phyloP scores from a whole-genome alignment of 2,113 vertebrate genomes.

The Capra hircus region DNA sequence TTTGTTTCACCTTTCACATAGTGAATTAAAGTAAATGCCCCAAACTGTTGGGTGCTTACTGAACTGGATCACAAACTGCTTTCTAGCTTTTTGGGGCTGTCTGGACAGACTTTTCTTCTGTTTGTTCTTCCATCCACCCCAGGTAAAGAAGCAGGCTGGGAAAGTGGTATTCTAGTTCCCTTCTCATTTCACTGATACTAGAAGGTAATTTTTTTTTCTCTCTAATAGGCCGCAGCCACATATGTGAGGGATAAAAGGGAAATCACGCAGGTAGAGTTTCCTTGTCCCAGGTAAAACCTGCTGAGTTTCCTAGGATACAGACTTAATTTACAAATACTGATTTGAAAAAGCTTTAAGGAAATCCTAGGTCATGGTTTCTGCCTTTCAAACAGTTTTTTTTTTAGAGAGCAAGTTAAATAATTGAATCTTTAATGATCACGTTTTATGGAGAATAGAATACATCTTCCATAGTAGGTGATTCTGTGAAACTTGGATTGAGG shows the following conservation, averaged over 20 bases:
- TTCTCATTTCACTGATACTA: background rate
- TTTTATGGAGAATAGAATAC: constrained; percentile 36
- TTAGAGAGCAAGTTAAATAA: constrained; percentile 35
- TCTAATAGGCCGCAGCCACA: constrained; percentile 34
- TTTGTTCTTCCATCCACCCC: background rate
- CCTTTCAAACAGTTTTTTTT: constrained; percentile 70
- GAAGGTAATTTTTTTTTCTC: constrained; percentile 24
- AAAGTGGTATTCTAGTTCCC: background rate
- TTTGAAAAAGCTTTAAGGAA: constrained; percentile 73
- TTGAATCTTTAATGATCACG: constrained; percentile 38
- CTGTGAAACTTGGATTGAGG: background rate
- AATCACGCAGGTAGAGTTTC: constrained; percentile 54
- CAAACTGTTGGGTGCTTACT: background rate
- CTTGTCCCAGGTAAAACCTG: constrained; percentile 65
- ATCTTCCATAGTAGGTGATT: background rate
- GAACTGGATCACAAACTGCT: background rate
- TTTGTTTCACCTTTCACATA: background rate
- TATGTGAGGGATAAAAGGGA: constrained; percentile 46
- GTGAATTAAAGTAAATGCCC: background rate
- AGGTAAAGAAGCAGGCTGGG: background rate
- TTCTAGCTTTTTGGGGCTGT: background rate
- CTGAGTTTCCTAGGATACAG: constrained; percentile 76
- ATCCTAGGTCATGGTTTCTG: constrained; percentile 70
- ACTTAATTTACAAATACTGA: constrained; percentile 77
- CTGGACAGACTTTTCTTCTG: background rate